phyloP scores from a whole-genome alignment of 2,113 vertebrate species.

The Chloropsis cyanopogon region DNA sequence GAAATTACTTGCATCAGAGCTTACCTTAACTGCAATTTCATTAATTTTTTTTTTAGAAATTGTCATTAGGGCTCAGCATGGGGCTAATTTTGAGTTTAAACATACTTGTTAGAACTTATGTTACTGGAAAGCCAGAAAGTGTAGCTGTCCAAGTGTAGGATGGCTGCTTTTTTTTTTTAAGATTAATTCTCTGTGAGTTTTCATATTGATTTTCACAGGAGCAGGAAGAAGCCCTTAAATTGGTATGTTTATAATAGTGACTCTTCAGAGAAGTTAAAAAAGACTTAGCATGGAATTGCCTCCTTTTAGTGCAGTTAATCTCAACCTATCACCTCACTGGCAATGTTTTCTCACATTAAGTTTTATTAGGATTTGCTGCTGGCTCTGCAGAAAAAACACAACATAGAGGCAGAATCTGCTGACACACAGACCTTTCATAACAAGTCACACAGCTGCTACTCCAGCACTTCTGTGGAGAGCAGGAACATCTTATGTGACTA shows the following conservation, averaged over 20 bases:
- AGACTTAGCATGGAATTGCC: neutral
- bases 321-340: conserved; percentile 23
- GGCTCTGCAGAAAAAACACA: conserved; percentile 53
- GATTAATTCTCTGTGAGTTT: neutral
- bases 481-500: conserved; percentile 12
- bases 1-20: neutral
- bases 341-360: conserved; percentile 26
- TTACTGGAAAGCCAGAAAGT: neutral
- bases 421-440: conserved; percentile 33
- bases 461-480: conserved; percentile 14
- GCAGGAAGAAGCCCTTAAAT: neutral
- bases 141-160: neutral
- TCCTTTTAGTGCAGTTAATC: conserved; percentile 5
- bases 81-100: neutral
- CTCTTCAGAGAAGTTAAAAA: neutral
- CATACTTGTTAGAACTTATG: neutral
- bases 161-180: neutral
- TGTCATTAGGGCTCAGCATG: neutral
- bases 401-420: conserved; percentile 16
- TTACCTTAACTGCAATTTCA: neutral
- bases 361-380: conserved; percentile 65
- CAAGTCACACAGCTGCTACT: neutral
- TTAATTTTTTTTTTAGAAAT: neutral
- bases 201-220: neutral
- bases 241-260: neutral